Evolutionary conservation across 2,888 invertebrate species (phyloP).

Genomic region (Myopa testacea): DNA sequence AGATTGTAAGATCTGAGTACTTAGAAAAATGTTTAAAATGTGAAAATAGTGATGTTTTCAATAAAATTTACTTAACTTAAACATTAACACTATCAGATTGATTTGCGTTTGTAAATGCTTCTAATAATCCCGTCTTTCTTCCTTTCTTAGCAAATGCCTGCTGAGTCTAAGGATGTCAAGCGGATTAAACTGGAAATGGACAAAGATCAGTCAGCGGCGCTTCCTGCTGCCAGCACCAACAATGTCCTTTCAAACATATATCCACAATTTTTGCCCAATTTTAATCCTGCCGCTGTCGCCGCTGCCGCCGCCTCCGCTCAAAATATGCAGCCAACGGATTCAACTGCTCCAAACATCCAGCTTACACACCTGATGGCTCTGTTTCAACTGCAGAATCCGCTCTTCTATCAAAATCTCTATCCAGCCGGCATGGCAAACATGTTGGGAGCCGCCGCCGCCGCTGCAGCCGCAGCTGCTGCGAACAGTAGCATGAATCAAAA

Average conservation of each 20-base stretch:
- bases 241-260: constrained; percentile 43
- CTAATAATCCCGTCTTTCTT: background rate
- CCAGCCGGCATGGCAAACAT: constrained; percentile 55
- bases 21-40: no score
- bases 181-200: constrained; percentile 57
- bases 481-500: constrained; percentile 40
- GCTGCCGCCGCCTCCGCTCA: constrained; percentile 51
- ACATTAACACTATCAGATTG: no score
- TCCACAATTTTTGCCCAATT: constrained; percentile 55
- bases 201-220: constrained; percentile 41
- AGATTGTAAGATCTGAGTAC: constrained; percentile 58
- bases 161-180: constrained; percentile 51
- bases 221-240: background rate
- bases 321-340: constrained; percentile 49
- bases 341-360: constrained; percentile 60
- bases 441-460: constrained; percentile 46
- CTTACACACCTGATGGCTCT: constrained; percentile 65
- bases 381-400: constrained; percentile 65
- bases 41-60: background rate
- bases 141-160: constrained; percentile 56
- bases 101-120: no score
- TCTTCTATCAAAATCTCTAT: constrained; percentile 67
- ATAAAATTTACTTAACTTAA: no score
- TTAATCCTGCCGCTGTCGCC: constrained; percentile 48
- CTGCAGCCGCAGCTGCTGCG: constrained; percentile 36